These are phyloP conservation scores for Empidonax alnorum DNA, from an alignment of 2,113 vertebrate genomes.

Conservation along the genomic window DNA sequence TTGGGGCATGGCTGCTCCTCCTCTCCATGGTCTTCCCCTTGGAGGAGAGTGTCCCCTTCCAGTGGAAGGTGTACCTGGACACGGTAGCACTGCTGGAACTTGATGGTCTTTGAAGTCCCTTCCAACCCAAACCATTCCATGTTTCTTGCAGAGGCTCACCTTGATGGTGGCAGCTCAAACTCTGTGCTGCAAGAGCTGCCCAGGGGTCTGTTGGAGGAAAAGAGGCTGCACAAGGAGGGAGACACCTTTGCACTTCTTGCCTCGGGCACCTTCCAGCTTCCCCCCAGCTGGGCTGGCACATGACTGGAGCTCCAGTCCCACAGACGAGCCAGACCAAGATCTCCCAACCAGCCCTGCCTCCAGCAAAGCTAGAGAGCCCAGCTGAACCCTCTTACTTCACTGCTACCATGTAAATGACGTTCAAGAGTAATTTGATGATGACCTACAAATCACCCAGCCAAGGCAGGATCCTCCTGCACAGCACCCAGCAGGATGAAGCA, in stretches of 20 bases:
- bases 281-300: neutral
- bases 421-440: neutral
- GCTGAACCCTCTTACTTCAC: neutral
- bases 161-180: neutral
- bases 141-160: neutral
- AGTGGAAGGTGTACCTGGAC: neutral
- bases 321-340: neutral
- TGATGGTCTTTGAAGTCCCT: too few species aligned
- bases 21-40: fast-evolving
- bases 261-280: neutral
- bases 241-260: neutral
- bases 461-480: neutral
- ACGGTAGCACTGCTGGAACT: neutral
- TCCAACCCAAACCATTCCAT: neutral
- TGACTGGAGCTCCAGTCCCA: neutral
- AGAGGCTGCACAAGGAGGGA: neutral
- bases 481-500: neutral
- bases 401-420: neutral
- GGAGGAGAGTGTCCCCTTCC: neutral
- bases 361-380: neutral
- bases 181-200: neutral
- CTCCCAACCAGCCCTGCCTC: neutral
- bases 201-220: neutral
- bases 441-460: neutral
- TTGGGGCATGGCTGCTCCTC: neutral